Percentiles rank a stretch among this genome's conserved stretches.
phyloP scores from a whole-genome alignment of 2,113 vertebrate genomes.

The Larimichthys polyactis region DNA sequence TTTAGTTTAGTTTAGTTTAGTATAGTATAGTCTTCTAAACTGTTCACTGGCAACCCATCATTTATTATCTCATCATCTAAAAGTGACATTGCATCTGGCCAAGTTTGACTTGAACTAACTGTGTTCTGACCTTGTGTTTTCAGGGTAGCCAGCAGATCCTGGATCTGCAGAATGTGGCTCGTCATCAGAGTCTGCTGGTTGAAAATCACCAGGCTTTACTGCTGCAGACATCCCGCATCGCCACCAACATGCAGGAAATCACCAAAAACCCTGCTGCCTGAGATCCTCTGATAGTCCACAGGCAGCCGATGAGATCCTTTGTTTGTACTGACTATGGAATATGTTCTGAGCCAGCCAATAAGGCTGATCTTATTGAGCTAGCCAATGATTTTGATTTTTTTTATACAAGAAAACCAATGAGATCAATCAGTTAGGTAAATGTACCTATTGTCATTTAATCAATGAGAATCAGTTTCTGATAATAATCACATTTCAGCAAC shows the following conservation, averaged over 20 bases:
- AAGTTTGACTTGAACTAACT: constrained; percentile 6
- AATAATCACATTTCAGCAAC: neutral
- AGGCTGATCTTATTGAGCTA: neutral
- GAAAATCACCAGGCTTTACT: constrained; percentile 82
- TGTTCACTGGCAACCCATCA: neutral
- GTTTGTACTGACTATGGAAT: neutral
- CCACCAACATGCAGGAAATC: constrained; percentile 55
- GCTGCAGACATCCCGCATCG: constrained; percentile 70
- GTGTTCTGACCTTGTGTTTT: constrained; percentile 5
- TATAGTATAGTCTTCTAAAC: neutral
- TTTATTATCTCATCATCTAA: neutral
- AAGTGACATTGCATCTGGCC: neutral
- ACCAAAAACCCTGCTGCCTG: constrained; percentile 33
- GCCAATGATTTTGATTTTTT: neutral
- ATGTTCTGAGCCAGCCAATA: constrained; percentile 3
- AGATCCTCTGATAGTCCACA: neutral
- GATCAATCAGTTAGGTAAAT: neutral
- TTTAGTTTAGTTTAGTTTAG: neutral
- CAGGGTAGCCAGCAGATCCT: constrained; percentile 69
- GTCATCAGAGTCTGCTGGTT: constrained; percentile 82
- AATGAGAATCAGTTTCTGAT: neutral
- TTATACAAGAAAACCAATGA: neutral
- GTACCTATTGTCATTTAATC: neutral
- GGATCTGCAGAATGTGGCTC: constrained; percentile 74
- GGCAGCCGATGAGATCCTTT: neutral